Base-by-base conservation (phyloP, 2,113 vertebrate species). In the Orientallactaga bullata region DNA sequence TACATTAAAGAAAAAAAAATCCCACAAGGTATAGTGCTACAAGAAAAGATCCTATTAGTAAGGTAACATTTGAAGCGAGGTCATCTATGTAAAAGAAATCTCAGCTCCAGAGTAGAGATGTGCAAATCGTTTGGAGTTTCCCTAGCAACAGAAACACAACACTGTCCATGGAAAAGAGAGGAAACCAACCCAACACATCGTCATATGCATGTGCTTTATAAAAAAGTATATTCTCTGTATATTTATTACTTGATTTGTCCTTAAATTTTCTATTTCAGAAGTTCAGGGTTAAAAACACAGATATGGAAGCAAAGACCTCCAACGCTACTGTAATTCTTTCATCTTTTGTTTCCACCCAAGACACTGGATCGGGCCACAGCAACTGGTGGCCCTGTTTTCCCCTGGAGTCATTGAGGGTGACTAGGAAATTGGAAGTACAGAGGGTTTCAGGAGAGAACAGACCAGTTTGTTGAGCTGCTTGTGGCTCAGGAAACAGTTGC, bases 1-100 rank as follows among this genome's bases (percentile, higher is more conserved):
- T 98, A 98, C 98, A 98, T 98, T 97, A 96, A 98, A 98, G 96
- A 94, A 81, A 92, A 94, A 88, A 85, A 97, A 96, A 97, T 97
- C 97, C 98, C 98, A 98, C 98, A 97, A 98, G 98, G 98, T 99
- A 98, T 98, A 99, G 99, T 99, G 99, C 99, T 99, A 99, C 99
- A 99, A 98, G 98, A 98, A 99, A 99, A 99, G 98, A 98, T 98
- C 98, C 98, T 98, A 98, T 98, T 98, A 96, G 98, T 98, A 98
- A 99, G 98, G 98, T 98, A 99, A 98, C 98, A 98, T 98, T 97
- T 98, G 98, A 99, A 98, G 98, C 98, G 98, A 99, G 98, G 98
- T 99, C 98, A 97, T 98, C 98, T 98, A 98, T 97, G 98, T 98
- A 97, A 98, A 98, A 98, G 98, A 98, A 98, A 98, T 97, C 98